phyloP scores from a whole-genome alignment of 2,888 invertebrate genomes.

The Caenorhabditis afra region DNA sequence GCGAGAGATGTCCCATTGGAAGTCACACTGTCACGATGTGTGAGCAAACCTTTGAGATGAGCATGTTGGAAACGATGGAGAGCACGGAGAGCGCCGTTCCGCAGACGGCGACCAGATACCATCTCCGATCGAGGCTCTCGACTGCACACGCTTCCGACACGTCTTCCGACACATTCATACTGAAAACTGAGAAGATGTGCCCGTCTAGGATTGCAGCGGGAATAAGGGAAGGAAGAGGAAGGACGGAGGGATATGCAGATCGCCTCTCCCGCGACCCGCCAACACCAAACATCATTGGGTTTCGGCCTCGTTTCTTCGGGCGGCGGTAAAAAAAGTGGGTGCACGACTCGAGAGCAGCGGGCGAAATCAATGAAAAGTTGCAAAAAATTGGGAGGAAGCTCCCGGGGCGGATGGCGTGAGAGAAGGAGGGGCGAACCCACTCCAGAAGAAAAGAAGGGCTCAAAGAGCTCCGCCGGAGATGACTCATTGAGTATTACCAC shows the following conservation, averaged over 20 bases:
- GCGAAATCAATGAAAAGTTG: conserved; percentile 7
- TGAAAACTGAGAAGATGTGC: conserved; percentile 3
- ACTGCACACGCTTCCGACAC: conserved; percentile 47
- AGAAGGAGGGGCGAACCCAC: conserved; percentile 1
- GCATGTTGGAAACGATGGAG: conserved; percentile 63
- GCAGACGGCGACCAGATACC: conserved; percentile 78
- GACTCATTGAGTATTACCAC: conserved; percentile 16
- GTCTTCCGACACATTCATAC: conserved; percentile 28
- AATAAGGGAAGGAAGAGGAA: not conserved
- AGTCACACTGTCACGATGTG: too few species aligned
- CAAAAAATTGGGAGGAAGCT: conserved; percentile 7
- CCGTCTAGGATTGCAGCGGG: conserved; percentile 9
- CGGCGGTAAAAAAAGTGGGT: not conserved
- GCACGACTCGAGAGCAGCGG: conserved; percentile 13
- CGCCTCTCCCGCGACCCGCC: not conserved
- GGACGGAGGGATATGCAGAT: conserved; percentile 20
- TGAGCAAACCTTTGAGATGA: conserved; percentile 68
- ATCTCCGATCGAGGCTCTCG: conserved; percentile 64
- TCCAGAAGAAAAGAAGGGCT: conserved; percentile 5
- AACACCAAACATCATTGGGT: conserved; percentile 24
- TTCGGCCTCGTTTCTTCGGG: not conserved
- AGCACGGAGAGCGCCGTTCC: conserved; percentile 73
- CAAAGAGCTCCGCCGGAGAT: conserved; percentile 17
- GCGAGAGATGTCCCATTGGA: too few species aligned
- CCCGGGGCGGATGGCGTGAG: conserved; percentile 10